Conservation (phyloP, 1,140 invertebrate species). For the Physella acuta region DNA sequence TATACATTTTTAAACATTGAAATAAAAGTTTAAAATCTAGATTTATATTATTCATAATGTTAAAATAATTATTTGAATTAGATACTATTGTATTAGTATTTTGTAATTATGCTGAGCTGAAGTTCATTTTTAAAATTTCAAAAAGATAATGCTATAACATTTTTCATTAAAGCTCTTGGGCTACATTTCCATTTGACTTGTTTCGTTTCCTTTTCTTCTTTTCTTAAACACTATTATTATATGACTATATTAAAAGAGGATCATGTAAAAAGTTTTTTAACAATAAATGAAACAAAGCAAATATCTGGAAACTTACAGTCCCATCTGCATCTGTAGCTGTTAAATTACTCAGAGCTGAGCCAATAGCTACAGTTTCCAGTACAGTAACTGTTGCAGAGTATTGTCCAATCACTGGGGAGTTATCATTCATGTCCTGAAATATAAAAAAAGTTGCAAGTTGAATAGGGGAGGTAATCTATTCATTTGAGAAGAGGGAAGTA, state of each 20-base stretch:
- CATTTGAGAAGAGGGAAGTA: too few species aligned
- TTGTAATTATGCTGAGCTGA: too few species aligned
- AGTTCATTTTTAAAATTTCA: too few species aligned
- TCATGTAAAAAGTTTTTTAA: not conserved
- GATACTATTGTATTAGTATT: not conserved
- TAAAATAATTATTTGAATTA: not conserved
- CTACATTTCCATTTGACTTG: too few species aligned
- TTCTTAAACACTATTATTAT: not conserved
- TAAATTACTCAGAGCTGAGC: not conserved
- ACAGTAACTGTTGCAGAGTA: not conserved
- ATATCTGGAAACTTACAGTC: slow-evolving; percentile 15
- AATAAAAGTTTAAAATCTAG: too few species aligned
- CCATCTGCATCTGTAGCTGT: slow-evolving; percentile 17
- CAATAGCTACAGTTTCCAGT: slow-evolving; percentile 7
- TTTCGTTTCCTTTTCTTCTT: not conserved
- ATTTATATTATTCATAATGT: not conserved
- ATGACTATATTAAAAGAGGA: not conserved
- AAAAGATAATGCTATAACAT: too few species aligned
- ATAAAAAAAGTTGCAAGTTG: too few species aligned
- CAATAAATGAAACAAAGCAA: too few species aligned
- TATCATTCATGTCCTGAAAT: slow-evolving; percentile 22
- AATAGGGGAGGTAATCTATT: too few species aligned
- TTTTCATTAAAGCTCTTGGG: too few species aligned
- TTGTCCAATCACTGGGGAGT: not conserved
- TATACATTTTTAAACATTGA: not conserved